Conservation (phyloP, 2,888 invertebrate species). For the Calameuta idolon region DNA sequence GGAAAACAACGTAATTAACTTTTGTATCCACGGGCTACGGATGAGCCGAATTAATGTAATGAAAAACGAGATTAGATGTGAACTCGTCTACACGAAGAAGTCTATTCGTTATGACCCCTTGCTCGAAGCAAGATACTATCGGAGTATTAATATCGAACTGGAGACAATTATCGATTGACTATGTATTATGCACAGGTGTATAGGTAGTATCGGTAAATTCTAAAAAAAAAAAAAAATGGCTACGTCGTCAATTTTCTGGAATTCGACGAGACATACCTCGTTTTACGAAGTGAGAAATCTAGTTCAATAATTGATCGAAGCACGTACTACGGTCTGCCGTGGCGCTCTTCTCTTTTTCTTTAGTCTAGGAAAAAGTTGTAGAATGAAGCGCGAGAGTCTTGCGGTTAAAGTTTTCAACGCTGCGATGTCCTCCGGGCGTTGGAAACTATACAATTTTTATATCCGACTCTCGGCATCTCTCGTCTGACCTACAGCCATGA, state of each 20-base stretch:
- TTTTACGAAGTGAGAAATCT: neutral
- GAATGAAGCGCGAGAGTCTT: neutral
- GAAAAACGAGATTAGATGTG: neutral
- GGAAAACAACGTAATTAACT: neutral
- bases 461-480: constrained; percentile 15
- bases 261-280: neutral
- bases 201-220: neutral
- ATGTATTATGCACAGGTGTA: neutral
- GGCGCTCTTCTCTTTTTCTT: neutral
- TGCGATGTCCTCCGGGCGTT: constrained; percentile 24
- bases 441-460: constrained; percentile 35
- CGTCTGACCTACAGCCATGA: constrained; percentile 3
- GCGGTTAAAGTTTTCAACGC: constrained; percentile 6
- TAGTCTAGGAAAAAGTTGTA: neutral
- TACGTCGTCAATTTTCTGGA: neutral
- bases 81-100: neutral
- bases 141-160: neutral
- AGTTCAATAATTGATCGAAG: neutral
- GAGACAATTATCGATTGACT: neutral
- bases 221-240: neutral
- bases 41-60: neutral
- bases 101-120: neutral
- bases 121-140: neutral
- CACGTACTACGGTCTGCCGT: neutral
- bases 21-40: neutral